Conservation (phyloP, 92 coral and sea anemone species). For the Bergia puertoricense region DNA sequence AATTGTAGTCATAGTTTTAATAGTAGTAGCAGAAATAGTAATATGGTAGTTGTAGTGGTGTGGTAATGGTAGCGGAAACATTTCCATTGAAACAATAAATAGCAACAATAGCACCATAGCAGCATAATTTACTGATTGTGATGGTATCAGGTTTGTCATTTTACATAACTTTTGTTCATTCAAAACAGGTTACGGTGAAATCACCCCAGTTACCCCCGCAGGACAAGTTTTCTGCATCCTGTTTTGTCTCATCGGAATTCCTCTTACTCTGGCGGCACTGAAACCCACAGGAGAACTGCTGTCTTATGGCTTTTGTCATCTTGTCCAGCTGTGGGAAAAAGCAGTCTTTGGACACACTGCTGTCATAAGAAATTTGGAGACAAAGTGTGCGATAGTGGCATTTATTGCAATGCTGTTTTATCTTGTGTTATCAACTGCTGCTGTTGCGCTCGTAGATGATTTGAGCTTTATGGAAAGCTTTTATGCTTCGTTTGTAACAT, state of each 20-base stretch:
- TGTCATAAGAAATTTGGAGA: slow-evolving; percentile 10
- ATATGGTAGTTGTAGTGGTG: not conserved
- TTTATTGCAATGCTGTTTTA: slow-evolving; percentile 14
- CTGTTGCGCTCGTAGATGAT: not conserved
- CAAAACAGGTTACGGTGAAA: slow-evolving; percentile 56
- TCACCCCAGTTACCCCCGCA: slow-evolving; percentile 51
- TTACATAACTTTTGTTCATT: not conserved
- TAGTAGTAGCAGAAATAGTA: not conserved
- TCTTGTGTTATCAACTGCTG: not conserved
- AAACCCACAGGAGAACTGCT: slow-evolving; percentile 63
- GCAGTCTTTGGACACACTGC: not conserved
- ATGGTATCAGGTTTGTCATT: too few relatives aligned
- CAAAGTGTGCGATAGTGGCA: slow-evolving; percentile 27
- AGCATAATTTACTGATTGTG: too few relatives aligned
- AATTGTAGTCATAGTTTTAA: not conserved
- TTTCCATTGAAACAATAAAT: not conserved
- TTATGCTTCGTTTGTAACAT: slow-evolving; percentile 18
- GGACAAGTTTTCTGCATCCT: slow-evolving; percentile 59
- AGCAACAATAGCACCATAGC: not conserved
- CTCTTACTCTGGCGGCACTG: slow-evolving; percentile 56
- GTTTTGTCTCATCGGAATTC: slow-evolving; percentile 58
- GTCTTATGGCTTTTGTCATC: slow-evolving; percentile 18
- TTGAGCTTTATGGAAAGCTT: not conserved
- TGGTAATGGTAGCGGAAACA: too few relatives aligned
- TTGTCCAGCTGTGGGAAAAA: slow-evolving; percentile 26